These are phyloP conservation scores for Apeira syringaria DNA, from an alignment of 2,888 invertebrate genomes.

Conservation along the genomic window DNA sequence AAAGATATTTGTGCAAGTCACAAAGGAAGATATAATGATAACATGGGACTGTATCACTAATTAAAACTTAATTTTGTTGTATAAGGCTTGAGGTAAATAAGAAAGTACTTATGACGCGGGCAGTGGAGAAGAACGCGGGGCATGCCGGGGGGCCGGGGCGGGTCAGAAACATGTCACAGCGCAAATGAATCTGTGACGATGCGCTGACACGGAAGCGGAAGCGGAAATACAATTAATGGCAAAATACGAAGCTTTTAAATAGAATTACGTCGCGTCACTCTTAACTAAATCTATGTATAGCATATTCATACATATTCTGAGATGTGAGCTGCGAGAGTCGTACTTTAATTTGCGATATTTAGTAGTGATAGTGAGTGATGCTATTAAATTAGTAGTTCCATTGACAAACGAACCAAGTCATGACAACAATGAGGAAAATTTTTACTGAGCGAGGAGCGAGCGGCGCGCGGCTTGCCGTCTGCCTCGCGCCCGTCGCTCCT, in stretches of 20 bases:
- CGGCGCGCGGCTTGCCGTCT: no score
- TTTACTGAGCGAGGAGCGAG: constrained; percentile 5
- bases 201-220: no score
- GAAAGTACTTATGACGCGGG: constrained; percentile 9
- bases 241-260: not conserved
- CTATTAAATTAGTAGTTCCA: constrained; percentile 3
- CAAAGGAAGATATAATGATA: no score
- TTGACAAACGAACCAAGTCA: constrained; percentile 13
- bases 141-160: constrained; percentile 12
- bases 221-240: not conserved
- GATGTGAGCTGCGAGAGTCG: not conserved
- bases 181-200: constrained; percentile 44
- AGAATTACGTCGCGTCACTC: not conserved
- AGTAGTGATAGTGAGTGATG: constrained; percentile 3
- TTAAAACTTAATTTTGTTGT: no score
- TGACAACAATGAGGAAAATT: constrained; percentile 6
- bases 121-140: constrained; percentile 17
- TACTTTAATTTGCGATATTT: constrained; percentile 6
- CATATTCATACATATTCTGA: not conserved
- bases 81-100: no score
- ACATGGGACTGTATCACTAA: no score
- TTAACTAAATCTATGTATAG: no score
- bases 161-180: constrained; percentile 66
- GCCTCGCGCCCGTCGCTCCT: no score
- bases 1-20: no score